These are phyloP conservation scores for Habropoda laboriosa DNA, from an alignment of 1,140 invertebrate genomes.

Conservation along the genomic window DNA sequence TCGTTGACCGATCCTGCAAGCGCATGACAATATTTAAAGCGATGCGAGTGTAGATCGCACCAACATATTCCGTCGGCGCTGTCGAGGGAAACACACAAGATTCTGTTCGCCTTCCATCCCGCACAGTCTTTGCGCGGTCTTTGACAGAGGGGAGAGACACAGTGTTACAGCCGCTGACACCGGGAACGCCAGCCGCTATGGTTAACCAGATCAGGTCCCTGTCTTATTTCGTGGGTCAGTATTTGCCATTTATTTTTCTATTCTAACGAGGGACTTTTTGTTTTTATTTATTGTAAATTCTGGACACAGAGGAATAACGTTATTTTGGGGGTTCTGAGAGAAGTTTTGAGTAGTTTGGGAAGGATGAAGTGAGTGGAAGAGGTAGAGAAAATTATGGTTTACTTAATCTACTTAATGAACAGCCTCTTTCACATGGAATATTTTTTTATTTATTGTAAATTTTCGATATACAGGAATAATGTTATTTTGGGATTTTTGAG, in stretches of 20 bases:
- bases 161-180: background rate
- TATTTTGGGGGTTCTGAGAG: too few species aligned
- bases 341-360: too few species aligned
- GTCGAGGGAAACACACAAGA: constrained; percentile 31
- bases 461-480: too few species aligned
- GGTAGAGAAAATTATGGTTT: background rate
- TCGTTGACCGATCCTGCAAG: constrained; percentile 28
- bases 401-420: background rate
- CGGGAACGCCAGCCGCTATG: constrained; percentile 28
- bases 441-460: too few species aligned
- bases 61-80: constrained; percentile 43
- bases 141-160: background rate
- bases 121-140: constrained; percentile 6
- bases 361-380: too few species aligned
- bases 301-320: too few species aligned
- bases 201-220: constrained; percentile 56
- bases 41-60: constrained; percentile 25
- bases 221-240: constrained; percentile 59
- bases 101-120: constrained; percentile 22
- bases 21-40: constrained; percentile 69
- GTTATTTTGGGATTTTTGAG: background rate
- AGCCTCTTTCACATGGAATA: too few species aligned
- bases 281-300: background rate
- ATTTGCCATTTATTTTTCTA: background rate
- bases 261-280: background rate